Evolutionary conservation across 2,797 vertebrate species (phyloP).

Genomic region (Vespertilio murinus): DNA sequence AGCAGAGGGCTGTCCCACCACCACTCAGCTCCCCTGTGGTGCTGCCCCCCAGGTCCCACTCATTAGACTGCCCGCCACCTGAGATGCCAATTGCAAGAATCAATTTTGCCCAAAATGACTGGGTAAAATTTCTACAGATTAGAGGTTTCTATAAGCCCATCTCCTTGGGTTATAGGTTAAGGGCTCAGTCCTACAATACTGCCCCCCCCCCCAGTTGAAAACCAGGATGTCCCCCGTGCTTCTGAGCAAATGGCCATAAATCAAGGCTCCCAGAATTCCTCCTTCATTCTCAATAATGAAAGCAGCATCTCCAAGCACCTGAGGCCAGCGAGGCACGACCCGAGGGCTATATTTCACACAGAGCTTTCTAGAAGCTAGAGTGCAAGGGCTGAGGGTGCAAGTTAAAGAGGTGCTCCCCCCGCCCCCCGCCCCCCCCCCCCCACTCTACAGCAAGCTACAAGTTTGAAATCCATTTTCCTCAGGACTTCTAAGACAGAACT

Average conservation of each 20-base stretch:
- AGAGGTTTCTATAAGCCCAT: not conserved
- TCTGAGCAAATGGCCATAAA: not conserved
- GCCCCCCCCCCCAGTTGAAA: not conserved
- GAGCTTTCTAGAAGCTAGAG: constrained; percentile 36
- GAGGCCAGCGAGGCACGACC: not conserved
- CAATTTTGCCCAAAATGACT: too few relatives aligned
- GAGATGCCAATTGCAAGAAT: not conserved
- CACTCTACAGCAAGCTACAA: not conserved
- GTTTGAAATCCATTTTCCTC: not conserved
- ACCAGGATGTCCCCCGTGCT: not conserved
- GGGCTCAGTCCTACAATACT: not conserved
- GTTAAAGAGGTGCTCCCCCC: not conserved
- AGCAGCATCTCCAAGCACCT: not conserved
- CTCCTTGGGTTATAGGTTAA: not conserved
- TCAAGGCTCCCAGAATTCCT: not conserved
- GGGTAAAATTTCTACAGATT: not conserved
- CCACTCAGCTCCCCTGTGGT: not conserved
- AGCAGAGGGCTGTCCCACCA: not conserved
- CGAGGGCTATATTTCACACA: not conserved
- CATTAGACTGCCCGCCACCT: not conserved
- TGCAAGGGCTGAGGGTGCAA: not conserved
- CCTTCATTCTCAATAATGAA: constrained; percentile 29
- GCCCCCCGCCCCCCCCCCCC: not conserved
- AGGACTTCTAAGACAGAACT: constrained; percentile 26
- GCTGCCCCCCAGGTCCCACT: too few relatives aligned